Conservation (phyloP, 2,888 invertebrate species). For the Eumacrocentrus americanus region DNA sequence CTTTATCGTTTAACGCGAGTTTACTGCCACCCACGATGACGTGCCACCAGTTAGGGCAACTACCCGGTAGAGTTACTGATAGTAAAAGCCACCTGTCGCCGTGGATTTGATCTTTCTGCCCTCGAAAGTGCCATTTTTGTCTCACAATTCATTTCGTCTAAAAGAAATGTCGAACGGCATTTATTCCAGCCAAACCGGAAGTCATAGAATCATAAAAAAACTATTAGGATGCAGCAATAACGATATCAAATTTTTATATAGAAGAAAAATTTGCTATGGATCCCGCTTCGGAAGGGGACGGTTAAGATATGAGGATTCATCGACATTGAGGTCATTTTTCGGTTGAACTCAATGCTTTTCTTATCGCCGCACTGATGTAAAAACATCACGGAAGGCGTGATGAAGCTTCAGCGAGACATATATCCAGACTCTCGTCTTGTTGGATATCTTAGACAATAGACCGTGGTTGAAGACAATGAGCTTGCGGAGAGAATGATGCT, state of each 20-base stretch:
- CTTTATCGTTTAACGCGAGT: conserved; percentile 48
- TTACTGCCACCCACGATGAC: conserved; percentile 37
- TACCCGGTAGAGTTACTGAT: conserved; percentile 28
- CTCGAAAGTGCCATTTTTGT: not conserved
- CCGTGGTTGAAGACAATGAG: not conserved
- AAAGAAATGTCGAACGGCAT: not conserved
- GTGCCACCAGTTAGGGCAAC: conserved; percentile 32
- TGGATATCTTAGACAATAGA: conserved; percentile 8
- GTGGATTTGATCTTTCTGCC: conserved; percentile 3
- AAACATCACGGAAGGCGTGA: not conserved
- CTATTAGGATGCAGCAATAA: no score
- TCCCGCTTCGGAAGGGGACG: no score
- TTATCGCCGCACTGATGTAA: no score
- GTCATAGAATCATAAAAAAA: no score
- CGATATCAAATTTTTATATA: no score
- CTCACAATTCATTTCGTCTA: not conserved
- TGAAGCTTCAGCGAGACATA: not conserved
- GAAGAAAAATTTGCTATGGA: no score
- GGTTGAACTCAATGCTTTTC: not conserved
- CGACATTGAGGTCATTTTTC: not conserved
- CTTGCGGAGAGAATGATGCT: not conserved
- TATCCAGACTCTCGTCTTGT: not conserved
- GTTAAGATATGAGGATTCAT: no score
- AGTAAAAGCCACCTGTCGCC: conserved; percentile 25
- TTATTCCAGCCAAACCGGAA: not conserved